Percentiles rank a stretch among this genome's conserved stretches.
Evolutionary conservation across 2,113 vertebrate species (phyloP).

Genomic region (Charadrius vociferus): DNA sequence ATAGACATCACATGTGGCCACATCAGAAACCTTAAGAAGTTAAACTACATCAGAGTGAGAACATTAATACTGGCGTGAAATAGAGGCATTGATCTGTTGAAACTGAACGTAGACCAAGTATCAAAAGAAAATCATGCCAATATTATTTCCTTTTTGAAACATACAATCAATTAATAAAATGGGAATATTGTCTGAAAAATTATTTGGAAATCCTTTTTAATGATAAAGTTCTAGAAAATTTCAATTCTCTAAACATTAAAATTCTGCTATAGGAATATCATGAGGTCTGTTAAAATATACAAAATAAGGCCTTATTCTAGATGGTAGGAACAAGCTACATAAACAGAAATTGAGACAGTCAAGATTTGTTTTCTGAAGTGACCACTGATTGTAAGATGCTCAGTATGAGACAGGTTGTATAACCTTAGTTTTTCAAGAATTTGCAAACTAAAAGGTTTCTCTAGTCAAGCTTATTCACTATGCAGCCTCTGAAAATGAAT

Average conservation of each 20-base stretch:
- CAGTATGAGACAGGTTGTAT: not conserved
- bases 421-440: not conserved
- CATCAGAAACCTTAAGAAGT: conserved; percentile 35
- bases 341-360: not conserved
- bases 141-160: not conserved
- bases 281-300: not conserved
- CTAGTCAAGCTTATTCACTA: not conserved
- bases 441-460: not conserved
- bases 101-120: not conserved
- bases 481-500: not conserved
- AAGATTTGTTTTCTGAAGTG: not conserved
- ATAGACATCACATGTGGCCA: not conserved
- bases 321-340: not conserved
- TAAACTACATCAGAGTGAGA: conserved; percentile 24
- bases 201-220: not conserved
- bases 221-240: not conserved
- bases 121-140: not conserved
- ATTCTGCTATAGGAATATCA: not conserved
- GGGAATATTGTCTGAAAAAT: not conserved
- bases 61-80: not conserved
- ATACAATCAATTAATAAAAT: not conserved
- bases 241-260: not conserved
- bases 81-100: not conserved
- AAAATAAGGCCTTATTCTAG: not conserved
- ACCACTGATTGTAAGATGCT: not conserved